Evolutionary conservation across 2,113 vertebrate species (phyloP), one percentile per base, ranked within the genome.

Genomic region (Budorcas taxicolor): DNA sequence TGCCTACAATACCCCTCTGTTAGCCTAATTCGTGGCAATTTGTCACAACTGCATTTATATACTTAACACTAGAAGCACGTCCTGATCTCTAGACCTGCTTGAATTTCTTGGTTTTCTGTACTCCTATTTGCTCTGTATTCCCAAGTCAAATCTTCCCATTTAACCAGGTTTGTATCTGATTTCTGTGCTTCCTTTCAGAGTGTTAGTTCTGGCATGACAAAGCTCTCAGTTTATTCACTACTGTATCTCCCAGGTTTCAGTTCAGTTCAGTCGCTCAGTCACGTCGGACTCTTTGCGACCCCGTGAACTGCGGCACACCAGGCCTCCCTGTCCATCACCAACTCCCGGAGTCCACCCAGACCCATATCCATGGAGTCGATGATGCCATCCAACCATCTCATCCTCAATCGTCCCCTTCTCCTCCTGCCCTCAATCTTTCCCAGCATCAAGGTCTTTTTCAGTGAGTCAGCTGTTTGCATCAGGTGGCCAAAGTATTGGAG

Each of bases 301-400:
- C 29, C 1, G 0, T 62, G 13, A 62, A 31, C 29, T 6, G 0
- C 6, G 0, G 29, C 29, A 62, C 29, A 3, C 6, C 29, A 62
- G 60, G 29, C 60, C 29, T 62, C 60, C 60, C 29, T 62, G 29
- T 62, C 60, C 29, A 62, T 31, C 60, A 62, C 13, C 60, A 62
- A 15, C 60, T 62, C 29, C 60, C 0, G 1, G 29, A 62, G 6
- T 62, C 27, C 27, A 60, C 58, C 58, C 27, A 60, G 14, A 62
- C 29, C 60, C 60, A 62, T 62, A 15, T 62, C 29, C 60, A 31
- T 62, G 6, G 3, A 31, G 60, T 62, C 1, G 6, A 15, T 62
- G 29, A 31, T 62, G 29, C 60, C 29, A 62, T 31, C 13, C 29
- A 62, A 62, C 60, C 60, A 31, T 7, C 60, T 62, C 60, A 31